These are phyloP conservation scores for Drosophila jambulina DNA, from an alignment of 1,140 invertebrate genomes.

Conservation along the genomic window DNA sequence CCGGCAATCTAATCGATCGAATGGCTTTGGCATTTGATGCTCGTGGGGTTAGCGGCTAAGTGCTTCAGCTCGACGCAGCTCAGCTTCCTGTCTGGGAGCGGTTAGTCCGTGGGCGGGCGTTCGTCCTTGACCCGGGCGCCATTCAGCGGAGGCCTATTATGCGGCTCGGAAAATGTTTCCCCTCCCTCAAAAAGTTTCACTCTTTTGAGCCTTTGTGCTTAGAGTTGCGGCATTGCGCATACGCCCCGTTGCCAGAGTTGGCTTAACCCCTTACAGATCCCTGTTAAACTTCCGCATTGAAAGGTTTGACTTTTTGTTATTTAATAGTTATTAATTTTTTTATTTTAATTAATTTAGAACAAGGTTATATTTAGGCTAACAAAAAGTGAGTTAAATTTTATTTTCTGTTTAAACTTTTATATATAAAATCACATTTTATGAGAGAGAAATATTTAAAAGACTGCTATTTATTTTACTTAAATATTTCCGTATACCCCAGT, in stretches of 20 bases:
- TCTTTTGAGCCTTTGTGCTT: constrained; percentile 32
- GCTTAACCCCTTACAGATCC: constrained; percentile 16
- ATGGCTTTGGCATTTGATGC: constrained; percentile 62
- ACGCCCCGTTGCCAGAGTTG: constrained; percentile 38
- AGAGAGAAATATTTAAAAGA: background rate
- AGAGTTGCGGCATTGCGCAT: constrained; percentile 43
- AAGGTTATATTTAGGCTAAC: too few species aligned
- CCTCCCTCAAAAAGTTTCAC: constrained; percentile 18
- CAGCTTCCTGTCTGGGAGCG: constrained; percentile 35
- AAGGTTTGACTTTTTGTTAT: background rate
- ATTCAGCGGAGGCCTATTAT: constrained; percentile 42
- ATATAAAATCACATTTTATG: background rate
- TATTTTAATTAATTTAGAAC: background rate
- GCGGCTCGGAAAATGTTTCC: constrained; percentile 10
- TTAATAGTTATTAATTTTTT: too few species aligned
- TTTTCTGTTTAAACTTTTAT: background rate
- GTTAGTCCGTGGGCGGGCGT: constrained; percentile 15
- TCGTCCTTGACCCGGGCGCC: constrained; percentile 61
- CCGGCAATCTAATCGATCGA: constrained; percentile 67
- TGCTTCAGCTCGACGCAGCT: constrained; percentile 13
- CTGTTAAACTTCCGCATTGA: constrained; percentile 3
- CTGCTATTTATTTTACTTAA: too few species aligned
- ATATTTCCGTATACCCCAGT: too few species aligned
- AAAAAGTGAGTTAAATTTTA: background rate
- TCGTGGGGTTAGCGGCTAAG: constrained; percentile 58